Evolutionary conservation across 2,888 invertebrate species (phyloP), one percentile per base, ranked within the genome.

Genomic region (Meta bourneti): DNA sequence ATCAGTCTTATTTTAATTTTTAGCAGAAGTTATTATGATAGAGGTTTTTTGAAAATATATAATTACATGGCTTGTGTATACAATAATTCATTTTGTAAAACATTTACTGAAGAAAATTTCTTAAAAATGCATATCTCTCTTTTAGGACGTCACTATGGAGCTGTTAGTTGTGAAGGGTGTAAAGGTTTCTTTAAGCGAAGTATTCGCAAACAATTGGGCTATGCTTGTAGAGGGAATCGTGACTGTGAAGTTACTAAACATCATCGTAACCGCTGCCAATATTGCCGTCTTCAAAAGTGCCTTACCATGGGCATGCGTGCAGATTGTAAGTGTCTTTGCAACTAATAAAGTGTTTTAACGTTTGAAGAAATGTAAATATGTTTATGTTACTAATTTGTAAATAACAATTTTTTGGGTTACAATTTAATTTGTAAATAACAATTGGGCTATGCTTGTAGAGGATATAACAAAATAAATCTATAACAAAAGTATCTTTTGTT

Each of bases 161-260:
- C 98, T 81, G 95, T 96, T 94, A 98, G 98, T 93, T 98, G 98
- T 95, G 98, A 98, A 96, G 99, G 99, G 5, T 99, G 99, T 95
- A 99, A 99, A 95, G 99, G 99, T 0, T 99, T 99, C 96, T 99
- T 99, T 95, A 99, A 99, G 95, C 96, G 99, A 0, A 98, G 98
- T 48, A 99, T 99, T 94, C 96, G 99, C 89, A 99, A 99, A 95
- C 98, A 99, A 95, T 96, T 99, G 85, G 99, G 99, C 79, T 99
- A 99, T 95, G 98, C 98, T 94, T 99, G 99, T 94, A 96, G 99
- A 5, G 99, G 99, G 89, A 97, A 97, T 94, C 98, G 98, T 96
- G 98, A 98, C 95, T 99, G 99, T 95, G 98, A 99, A 95, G 99
- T 99, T 93, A 99, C 98, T 89, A 99, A 99, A 95, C 98, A 99